Base-by-base conservation (phyloP, 2,113 vertebrate species). In the Cyanoramphus novaezelandiae region DNA sequence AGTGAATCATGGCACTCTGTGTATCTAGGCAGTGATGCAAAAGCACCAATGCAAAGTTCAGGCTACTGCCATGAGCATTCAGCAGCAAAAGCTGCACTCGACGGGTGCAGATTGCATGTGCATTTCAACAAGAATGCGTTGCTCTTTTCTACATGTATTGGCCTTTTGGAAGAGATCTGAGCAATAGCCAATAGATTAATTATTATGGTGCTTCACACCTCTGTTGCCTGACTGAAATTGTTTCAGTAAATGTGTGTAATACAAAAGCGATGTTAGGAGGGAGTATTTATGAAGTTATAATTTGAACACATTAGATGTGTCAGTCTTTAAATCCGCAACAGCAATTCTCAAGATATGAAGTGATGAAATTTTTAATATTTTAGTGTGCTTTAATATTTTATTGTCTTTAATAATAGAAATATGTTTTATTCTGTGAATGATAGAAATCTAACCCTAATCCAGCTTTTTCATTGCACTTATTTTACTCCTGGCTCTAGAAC, bases 361-460 rank as follows among this genome's bases (percentile, higher is more conserved):
- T 52, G 74, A 82, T 89, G 44, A 44, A 17, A 13, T 37, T 65
- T 90, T 92, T 84, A 84, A 39, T 92, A 75, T 90, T 96, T 92
- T 72, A 93, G 52, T 65, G 19, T 80, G 28, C 72, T 86, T 55
- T 55, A 55, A 55, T 33, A 55, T 55, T 55, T 55, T 55, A 92
- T 35, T 86, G 43, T 76, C n/a, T 76, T 94, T 82, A 88, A 67
- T 83, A 83, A 52, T 2, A 2, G 72, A 81, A 93, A 62, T 47
- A 17, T 24, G 35, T 86, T 85, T 94, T 80, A 77, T 28, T 72
- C 41, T 44, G 1, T 76, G 70, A 85, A 67, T 86, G 21, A 57
- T 10, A 79, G 41, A 84, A 84, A 90, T 60, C 52, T 88, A 68
- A 86, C 43, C 15, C 23, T n/a, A 67, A 86, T 86, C 39, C 15